Base-by-base conservation (phyloP, 2,888 invertebrate genomes). In the Drosophila fulvimacula region DNA sequence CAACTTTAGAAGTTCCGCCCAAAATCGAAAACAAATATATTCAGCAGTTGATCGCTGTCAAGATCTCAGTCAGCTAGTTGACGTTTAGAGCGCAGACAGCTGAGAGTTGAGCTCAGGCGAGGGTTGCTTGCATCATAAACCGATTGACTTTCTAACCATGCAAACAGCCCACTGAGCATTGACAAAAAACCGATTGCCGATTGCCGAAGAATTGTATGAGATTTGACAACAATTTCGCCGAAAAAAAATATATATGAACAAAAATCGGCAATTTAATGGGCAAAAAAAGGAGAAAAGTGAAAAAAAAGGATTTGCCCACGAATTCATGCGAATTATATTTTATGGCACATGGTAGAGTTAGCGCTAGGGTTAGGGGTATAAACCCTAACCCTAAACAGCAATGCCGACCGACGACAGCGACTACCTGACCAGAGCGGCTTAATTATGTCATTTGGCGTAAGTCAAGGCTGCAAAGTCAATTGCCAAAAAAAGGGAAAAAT, bases 381-480 rank as follows among this genome's bases (percentile, higher is more conserved):
- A 64, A 36, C 65, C 65, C 70, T 68, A 70, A 80, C 56, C 48
- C 48, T 73, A 62, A 72, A 53, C 27, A 6, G 6, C 27, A 7
- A 30, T 6, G 27, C 27, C 27, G 27, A 3, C 56, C 27, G 15
- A 75, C 15, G 21, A 1, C 76, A 34, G 7, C 36, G 44, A 51
- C 71, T 82, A 82, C 82, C 82, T 82, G 84, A 66, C 64, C 62
- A 46, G 17, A 42, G 17, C 64, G 70, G 68, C 69, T 71, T 83
- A 88, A 89, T 89, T 83, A 83, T 83, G 90, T 85, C 82, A 83
- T 83, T 83, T 83, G 79, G 75, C 85, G 76, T 64, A 89, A 89
- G 89, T 89, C 82, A 83, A 83, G 88, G 82, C 82, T 81, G 69
- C 70, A 81, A 82, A 82, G 89, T 82, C 88, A 82, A 82, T 87